phyloP scores from a whole-genome alignment of 2,797 vertebrate genomes.

The Margarornis squamiger region DNA sequence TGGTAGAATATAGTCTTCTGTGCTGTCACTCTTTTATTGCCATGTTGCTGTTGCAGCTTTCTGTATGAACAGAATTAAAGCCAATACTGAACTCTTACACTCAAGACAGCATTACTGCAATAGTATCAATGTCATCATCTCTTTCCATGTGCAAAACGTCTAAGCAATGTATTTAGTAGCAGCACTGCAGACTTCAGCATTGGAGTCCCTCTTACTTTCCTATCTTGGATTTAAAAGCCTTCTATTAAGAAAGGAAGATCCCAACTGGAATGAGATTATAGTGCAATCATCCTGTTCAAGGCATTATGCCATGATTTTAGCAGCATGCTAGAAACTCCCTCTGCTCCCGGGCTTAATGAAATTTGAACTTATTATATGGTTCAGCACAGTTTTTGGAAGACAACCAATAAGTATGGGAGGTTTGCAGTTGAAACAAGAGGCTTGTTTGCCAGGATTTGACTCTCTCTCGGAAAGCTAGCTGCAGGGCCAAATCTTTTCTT shows the following conservation, averaged over 20 bases:
- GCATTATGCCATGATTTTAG: constrained; percentile 30
- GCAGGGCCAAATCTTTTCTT: constrained; percentile 20
- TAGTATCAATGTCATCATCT: not conserved
- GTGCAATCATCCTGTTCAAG: constrained; percentile 44
- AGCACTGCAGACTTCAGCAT: not conserved
- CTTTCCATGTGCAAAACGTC: not conserved
- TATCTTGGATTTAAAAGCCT: constrained; percentile 2
- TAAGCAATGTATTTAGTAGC: not conserved
- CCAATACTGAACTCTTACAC: not conserved
- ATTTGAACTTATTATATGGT: constrained; percentile 55
- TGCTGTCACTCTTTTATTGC: not conserved
- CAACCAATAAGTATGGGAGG: constrained; percentile 40
- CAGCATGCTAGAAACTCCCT: constrained; percentile 31
- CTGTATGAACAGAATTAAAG: not conserved
- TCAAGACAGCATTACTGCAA: not conserved
- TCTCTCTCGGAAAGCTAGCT: constrained; percentile 43
- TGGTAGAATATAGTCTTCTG: not conserved
- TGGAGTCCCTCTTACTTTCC: not conserved
- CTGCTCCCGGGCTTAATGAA: constrained; percentile 35
- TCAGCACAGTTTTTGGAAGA: constrained; percentile 56
- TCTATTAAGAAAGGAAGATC: constrained; percentile 29
- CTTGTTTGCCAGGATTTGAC: constrained; percentile 28
- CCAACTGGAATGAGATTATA: constrained; percentile 53
- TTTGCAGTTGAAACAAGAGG: constrained; percentile 15
- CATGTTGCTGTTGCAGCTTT: not conserved